These are phyloP conservation scores for Danaus melanippus DNA, from an alignment of 1,140 invertebrate genomes.

Conservation along the genomic window DNA sequence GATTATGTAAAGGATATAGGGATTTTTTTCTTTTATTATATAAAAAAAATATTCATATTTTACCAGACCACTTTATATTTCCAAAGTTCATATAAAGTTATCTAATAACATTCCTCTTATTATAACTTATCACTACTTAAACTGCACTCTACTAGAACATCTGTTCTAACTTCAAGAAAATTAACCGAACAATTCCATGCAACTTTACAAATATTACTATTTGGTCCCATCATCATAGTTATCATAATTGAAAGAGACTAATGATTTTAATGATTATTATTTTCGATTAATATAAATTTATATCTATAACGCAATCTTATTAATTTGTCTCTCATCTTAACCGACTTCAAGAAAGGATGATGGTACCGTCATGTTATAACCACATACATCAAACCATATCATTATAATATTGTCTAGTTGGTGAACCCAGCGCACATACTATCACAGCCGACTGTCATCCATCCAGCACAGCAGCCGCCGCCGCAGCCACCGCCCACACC, in stretches of 20 bases:
- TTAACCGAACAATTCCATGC: too few relatives aligned
- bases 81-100: too few relatives aligned
- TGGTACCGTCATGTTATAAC: too few relatives aligned
- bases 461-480: conserved; percentile 58
- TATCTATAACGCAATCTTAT: not conserved
- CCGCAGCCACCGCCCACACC: conserved; percentile 55
- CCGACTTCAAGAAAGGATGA: not conserved
- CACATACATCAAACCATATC: not conserved
- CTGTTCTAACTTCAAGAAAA: too few relatives aligned
- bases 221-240: not conserved
- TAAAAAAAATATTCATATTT: too few relatives aligned
- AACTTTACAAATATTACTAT: too few relatives aligned
- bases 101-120: too few relatives aligned
- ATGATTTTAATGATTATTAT: not conserved
- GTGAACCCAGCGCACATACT: conserved; percentile 57
- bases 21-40: too few relatives aligned
- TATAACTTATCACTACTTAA: too few relatives aligned
- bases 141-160: too few relatives aligned
- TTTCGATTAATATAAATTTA: not conserved
- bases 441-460: conserved; percentile 60
- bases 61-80: too few relatives aligned
- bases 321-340: not conserved
- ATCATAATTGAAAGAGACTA: not conserved
- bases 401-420: conserved; percentile 25
- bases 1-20: too few relatives aligned